Conservation (phyloP, 1,140 invertebrate genomes). For the Cylas formicarius region DNA sequence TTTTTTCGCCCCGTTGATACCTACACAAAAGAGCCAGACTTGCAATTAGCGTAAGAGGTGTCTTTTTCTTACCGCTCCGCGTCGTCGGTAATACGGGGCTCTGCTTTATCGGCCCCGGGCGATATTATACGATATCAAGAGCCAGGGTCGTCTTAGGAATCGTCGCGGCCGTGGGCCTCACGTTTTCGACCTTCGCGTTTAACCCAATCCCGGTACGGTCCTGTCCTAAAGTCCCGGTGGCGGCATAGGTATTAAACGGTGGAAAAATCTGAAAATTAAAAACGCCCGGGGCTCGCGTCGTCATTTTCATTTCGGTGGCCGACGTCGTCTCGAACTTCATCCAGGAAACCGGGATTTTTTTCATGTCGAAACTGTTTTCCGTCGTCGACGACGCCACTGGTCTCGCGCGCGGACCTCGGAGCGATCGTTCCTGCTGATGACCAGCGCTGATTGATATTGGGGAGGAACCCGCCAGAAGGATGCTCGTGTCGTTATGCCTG, state of each 20-base stretch:
- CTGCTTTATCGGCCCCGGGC: slow-evolving; percentile 31
- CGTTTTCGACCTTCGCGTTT: not conserved
- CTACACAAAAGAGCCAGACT: slow-evolving; percentile 10
- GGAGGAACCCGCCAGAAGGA: no score
- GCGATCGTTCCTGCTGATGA: no score
- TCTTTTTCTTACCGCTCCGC: slow-evolving; percentile 22
- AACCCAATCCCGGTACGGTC: not conserved
- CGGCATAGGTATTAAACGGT: slow-evolving; percentile 23
- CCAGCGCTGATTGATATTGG: no score
- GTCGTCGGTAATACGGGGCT: slow-evolving; percentile 25
- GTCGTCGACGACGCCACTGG: no score
- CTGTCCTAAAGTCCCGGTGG: slow-evolving; percentile 15
- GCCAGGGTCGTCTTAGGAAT: slow-evolving; percentile 5
- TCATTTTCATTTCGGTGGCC: slow-evolving; percentile 39
- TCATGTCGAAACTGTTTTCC: no score
- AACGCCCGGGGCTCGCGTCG: slow-evolving; percentile 38
- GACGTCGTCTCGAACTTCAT: no score
- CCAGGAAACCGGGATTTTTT: no score
- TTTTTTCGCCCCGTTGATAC: no score
- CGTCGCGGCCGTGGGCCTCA: not conserved
- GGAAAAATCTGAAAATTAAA: slow-evolving; percentile 37
- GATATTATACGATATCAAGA: slow-evolving; percentile 31
- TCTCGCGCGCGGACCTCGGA: no score
- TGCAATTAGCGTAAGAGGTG: slow-evolving; percentile 37
- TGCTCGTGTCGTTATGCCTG: no score